phyloP scores from a whole-genome alignment of 1,140 invertebrate genomes.

The Drosophila sechellia region DNA sequence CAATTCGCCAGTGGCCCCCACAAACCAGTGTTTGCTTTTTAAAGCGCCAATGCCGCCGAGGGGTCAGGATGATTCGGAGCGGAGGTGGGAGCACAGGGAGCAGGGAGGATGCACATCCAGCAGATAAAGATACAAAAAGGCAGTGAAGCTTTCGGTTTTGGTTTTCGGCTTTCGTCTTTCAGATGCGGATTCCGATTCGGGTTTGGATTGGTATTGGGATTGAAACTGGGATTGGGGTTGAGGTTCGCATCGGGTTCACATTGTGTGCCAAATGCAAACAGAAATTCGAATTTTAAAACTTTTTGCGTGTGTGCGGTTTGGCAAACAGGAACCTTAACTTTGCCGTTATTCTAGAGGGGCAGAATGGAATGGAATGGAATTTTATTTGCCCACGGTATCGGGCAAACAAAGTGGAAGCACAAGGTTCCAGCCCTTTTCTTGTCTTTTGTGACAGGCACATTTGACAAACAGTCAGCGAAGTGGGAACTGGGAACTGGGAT shows the following conservation, averaged over 20 bases:
- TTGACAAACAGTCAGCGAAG: slow-evolving; percentile 70
- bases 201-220: slow-evolving; percentile 13
- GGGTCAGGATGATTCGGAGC: background rate
- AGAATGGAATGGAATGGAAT: slow-evolving; percentile 13
- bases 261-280: slow-evolving; percentile 77
- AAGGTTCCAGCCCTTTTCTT: slow-evolving; percentile 70
- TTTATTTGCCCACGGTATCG: slow-evolving; percentile 48
- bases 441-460: slow-evolving; percentile 67
- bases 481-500: background rate
- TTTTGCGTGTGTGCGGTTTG: slow-evolving; percentile 51
- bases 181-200: slow-evolving; percentile 9
- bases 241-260: slow-evolving; percentile 66
- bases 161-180: slow-evolving; percentile 21
- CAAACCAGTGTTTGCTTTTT: slow-evolving; percentile 63
- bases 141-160: slow-evolving; percentile 70
- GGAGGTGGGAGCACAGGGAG: background rate
- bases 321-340: slow-evolving; percentile 65
- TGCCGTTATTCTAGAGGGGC: slow-evolving; percentile 39
- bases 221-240: background rate
- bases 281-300: slow-evolving; percentile 72
- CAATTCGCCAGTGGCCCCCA: slow-evolving; percentile 48
- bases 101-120: slow-evolving; percentile 30
- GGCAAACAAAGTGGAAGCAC: slow-evolving; percentile 22
- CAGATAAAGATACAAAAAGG: slow-evolving; percentile 75
- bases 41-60: slow-evolving; percentile 72